phyloP scores from a whole-genome alignment of 2,888 invertebrate species.

The Caenorhabditis afra region DNA sequence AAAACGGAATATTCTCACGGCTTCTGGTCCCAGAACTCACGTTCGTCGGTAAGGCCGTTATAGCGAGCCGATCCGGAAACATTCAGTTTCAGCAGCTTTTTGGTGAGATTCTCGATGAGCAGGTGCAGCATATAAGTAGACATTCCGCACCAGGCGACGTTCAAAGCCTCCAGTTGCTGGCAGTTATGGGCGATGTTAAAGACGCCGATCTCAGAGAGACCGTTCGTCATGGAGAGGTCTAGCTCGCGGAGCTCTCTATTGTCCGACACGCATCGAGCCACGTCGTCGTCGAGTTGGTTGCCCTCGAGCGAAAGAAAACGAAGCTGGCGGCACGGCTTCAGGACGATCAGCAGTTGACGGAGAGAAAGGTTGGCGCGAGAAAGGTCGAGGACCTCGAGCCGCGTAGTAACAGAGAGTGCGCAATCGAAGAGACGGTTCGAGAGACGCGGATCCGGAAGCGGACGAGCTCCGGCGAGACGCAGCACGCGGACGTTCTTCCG shows the following conservation, averaged over 20 bases:
- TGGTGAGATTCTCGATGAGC: constrained; percentile 5
- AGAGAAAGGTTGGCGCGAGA: constrained; percentile 39
- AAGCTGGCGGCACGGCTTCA: constrained; percentile 37
- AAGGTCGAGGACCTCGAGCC: constrained; percentile 39
- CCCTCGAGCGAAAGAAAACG: constrained; percentile 50
- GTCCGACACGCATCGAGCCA: constrained; percentile 19
- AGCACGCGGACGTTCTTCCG: constrained; percentile 21
- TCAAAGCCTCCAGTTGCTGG: constrained; percentile 40
- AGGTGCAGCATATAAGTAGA: neutral
- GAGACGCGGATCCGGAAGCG: neutral
- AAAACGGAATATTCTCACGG: neutral
- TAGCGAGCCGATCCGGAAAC: constrained; percentile 28
- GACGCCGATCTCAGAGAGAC: constrained; percentile 21
- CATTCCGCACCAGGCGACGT: constrained; percentile 53
- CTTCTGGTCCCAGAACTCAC: constrained; percentile 11
- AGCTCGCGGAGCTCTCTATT: constrained; percentile 29
- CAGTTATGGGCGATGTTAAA: constrained; percentile 15
- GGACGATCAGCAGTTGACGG: constrained; percentile 18
- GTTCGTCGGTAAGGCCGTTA: constrained; percentile 30
- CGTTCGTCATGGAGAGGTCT: constrained; percentile 49
- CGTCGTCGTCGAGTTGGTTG: constrained; percentile 15
- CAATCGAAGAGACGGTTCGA: neutral
- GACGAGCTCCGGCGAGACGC: constrained; percentile 37
- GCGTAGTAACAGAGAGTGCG: neutral
- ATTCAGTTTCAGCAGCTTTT: constrained; percentile 33